Evolutionary conservation across 1,140 invertebrate species (phyloP).

Genomic region (Branchinecta lindahli): DNA sequence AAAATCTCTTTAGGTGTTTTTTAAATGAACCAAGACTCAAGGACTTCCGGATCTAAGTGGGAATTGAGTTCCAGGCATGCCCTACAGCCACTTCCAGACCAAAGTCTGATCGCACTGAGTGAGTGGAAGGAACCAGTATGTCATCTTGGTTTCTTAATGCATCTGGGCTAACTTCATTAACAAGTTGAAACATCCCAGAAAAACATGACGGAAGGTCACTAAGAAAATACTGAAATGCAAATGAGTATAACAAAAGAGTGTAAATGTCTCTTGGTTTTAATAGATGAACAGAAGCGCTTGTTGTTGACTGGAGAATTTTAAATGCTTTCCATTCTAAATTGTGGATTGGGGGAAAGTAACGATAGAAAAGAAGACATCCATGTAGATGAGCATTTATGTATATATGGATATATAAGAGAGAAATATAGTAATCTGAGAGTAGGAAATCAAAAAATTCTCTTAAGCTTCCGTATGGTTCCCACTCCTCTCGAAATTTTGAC

Average conservation of each 20-base stretch:
- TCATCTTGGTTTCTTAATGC: background rate
- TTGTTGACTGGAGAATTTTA: background rate
- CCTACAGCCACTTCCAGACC: background rate
- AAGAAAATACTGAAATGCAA: no score
- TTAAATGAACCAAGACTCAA: no score
- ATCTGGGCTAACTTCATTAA: conserved; percentile 5
- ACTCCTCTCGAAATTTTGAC: conserved; percentile 1
- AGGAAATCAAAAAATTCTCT: background rate
- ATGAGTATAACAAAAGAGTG: no score
- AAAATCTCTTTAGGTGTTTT: no score
- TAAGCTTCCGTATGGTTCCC: conserved; percentile 3
- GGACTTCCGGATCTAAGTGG: no score
- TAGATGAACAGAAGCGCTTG: background rate
- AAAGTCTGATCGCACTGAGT: background rate
- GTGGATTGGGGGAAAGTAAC: background rate
- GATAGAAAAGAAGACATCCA: conserved; percentile 5
- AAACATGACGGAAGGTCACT: no score
- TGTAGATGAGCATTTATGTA: background rate
- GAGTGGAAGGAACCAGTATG: conserved; percentile 8
- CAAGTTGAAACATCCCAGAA: no score
- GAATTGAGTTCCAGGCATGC: no score
- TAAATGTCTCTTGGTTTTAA: no score
- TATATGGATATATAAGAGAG: background rate
- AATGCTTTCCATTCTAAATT: background rate
- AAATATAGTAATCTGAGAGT: background rate